Evolutionary conservation across 2,113 vertebrate genomes (phyloP), one percentile per base, ranked within the genome.

Genomic region (Potamarius usumacintae): DNA sequence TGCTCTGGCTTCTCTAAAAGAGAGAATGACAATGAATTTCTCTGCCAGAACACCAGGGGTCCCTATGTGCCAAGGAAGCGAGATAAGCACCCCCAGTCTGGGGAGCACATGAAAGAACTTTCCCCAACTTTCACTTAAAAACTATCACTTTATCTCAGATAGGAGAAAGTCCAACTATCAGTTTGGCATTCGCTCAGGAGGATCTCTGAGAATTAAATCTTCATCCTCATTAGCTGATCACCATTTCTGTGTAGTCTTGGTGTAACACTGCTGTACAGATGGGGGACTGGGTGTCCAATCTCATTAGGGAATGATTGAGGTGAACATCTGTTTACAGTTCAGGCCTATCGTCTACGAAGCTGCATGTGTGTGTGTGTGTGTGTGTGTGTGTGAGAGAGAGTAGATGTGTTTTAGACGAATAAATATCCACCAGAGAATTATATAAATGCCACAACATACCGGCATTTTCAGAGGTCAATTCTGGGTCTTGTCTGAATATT

Each of bases 261-360:
- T 79, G 82, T 79, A 69, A 90, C 88, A 89, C 90, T 94, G 92
- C 90, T 90, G 91, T 93, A 93, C 93, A 95, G 93, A 94, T 87
- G 72, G 42, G 92, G 92, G 90, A 93, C 92, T 92, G 91, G 94
- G 93, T 92, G 93, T 95, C 91, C 92, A 92, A 94, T 94, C 94
- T 94, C 93, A 94, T 95, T 95, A 95, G 92, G 89, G 92, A 92
- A 93, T 92, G 94, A 95, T 95, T 94, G 94, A 91, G 91, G 89
- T 92, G 94, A 88, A 95, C 94, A 95, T 95, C 94, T 95, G 94
- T 93, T 94, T 94, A 92, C 94, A 93, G 94, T 94, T 92, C 91
- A 77, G 67, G 84, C 86, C 92, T 42, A 85, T 76, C 27, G 34
- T 78, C 82, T 79, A 86, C 22, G 91, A 48, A 42, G 10, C 48